These are phyloP conservation scores for Lonchura striata DNA, from an alignment of 2,113 vertebrate genomes.

Conservation along the genomic window DNA sequence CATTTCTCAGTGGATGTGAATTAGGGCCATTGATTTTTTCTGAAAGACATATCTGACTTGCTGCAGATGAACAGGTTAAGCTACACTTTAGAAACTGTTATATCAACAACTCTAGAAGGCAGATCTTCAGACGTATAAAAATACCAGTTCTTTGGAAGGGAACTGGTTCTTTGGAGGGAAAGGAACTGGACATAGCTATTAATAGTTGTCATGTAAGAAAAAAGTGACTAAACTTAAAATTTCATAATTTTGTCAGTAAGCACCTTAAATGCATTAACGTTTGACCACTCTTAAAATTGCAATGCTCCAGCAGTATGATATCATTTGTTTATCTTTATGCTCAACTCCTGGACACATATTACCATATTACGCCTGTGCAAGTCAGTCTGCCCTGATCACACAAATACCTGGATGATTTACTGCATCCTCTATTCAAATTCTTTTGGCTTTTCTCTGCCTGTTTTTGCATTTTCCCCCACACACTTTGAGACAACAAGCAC, in stretches of 20 bases:
- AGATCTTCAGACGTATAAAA: background rate
- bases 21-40: background rate
- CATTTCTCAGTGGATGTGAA: background rate
- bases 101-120: background rate
- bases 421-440: background rate
- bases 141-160: background rate
- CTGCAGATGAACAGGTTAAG: background rate
- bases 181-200: background rate
- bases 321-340: background rate
- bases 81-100: background rate
- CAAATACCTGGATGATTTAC: background rate
- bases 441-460: background rate
- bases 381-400: background rate
- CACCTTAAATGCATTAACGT: background rate
- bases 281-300: background rate
- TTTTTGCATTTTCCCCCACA: background rate
- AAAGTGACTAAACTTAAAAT: background rate
- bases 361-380: background rate
- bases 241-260: background rate
- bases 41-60: background rate
- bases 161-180: background rate
- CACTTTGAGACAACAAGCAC: background rate
- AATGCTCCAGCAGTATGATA: background rate
- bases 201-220: background rate
- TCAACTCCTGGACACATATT: accelerated